Evolutionary conservation across 1,140 invertebrate genomes (phyloP), one percentile per base, ranked within the genome.

Genomic region (Drosophila auraria): DNA sequence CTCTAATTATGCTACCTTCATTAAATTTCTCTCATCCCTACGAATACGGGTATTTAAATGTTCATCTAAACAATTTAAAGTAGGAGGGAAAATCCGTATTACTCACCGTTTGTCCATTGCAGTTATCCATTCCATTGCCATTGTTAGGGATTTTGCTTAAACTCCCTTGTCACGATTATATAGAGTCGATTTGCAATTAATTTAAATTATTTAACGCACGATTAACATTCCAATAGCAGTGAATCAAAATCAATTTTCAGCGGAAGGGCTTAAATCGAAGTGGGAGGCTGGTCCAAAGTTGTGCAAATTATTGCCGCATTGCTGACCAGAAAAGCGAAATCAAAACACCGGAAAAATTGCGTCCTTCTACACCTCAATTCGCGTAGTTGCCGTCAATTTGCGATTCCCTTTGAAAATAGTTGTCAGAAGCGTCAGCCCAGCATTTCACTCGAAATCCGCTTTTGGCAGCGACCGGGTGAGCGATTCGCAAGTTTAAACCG

Each of bases 71-170:
- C 5, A 23, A 61, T 20, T 15, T 30, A 3, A 64, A 8, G 4
- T 9, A 15, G 5, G 6, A 30, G 27, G 7, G 15, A 11, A 17
- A 40, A 17, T 11, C 2, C 1, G 49, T 47, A 51, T 53, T 12
- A 82, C 86, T 87, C 73, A 93, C 93, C 93, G 91, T 78, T 93
- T 93, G 90, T 93, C 93, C 89, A 93, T 93, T 42, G 93, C 93
- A 27, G 92, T 93, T 78, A 93, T 93, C 93, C 93, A 93, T 91
- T 93, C 93, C 86, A 93, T 93, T 23, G 93, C 93, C 93, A 93
- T 57, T 93, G 76, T 81, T 62, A 59, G 6, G 30, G 30, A 30
- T 58, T 49, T 72, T 33, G 30, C 9, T 80, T 15, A 36, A 38
- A 40, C 50, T 54, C 1, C 36, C 56, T 40, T 42, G 14, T 25